A percentile compares a stretch with the other conserved stretches of the same genome.
Evolutionary conservation across 1,140 invertebrate species (phyloP).

Genomic region (Campodea augens): DNA sequence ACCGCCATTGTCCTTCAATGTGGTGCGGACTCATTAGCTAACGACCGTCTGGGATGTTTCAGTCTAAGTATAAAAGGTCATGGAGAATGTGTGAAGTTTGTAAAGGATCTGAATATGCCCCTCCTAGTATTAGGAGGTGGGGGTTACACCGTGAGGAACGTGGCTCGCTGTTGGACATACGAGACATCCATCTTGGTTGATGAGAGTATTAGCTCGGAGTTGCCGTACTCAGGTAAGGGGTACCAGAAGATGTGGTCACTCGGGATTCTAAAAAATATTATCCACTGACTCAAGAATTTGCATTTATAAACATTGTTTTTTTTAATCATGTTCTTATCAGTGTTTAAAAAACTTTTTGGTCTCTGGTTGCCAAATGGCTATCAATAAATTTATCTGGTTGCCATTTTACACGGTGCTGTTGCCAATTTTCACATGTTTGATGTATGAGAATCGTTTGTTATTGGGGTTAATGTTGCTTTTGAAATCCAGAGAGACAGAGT

Average conservation of each 20-base stretch:
- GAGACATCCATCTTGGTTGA: conserved; percentile 89
- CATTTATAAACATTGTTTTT: background rate
- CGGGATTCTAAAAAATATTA: background rate
- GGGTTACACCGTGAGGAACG: conserved; percentile 92
- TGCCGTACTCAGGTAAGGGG: conserved; percentile 59
- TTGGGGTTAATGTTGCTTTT: too few relatives aligned
- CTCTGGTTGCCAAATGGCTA: too few relatives aligned
- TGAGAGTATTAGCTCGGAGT: conserved; percentile 74
- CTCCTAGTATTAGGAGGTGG: conserved; percentile 88
- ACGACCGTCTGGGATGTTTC: conserved; percentile 80
- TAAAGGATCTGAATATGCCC: conserved; percentile 83
- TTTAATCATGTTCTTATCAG: background rate
- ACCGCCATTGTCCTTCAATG: conserved; percentile 95
- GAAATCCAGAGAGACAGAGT: too few relatives aligned
- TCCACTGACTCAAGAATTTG: background rate
- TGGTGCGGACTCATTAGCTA: conserved; percentile 91
- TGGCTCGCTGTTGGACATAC: conserved; percentile 96
- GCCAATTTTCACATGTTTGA: too few relatives aligned
- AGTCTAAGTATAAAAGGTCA: conserved; percentile 78
- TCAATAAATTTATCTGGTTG: too few relatives aligned
- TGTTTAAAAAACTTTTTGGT: too few relatives aligned
- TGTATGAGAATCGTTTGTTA: too few relatives aligned
- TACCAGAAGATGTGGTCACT: conserved; percentile 1
- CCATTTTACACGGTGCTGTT: too few relatives aligned
- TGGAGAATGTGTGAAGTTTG: conserved; percentile 91